A percentile compares a stretch with the other conserved stretches of the same genome.
Conservation (phyloP, 2,113 vertebrate genomes). For the Podarcis raffonei region DNA sequence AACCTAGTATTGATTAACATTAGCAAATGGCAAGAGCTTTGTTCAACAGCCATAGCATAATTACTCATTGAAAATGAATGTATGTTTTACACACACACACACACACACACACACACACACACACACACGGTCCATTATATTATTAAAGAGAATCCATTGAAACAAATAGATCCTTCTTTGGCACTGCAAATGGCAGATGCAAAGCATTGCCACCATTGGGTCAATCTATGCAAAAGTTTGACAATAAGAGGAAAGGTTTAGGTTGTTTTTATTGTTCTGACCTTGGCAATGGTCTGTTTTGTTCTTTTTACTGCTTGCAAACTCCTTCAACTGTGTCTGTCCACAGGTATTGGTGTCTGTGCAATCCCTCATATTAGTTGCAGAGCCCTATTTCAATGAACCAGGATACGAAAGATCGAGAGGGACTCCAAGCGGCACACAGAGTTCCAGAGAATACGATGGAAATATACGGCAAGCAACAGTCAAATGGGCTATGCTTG, state of each 20-base stretch:
- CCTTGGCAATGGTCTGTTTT: background rate
- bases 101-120: too few relatives aligned
- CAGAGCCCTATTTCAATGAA: conserved; percentile 98
- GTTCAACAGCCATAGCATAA: background rate
- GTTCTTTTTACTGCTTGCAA: background rate
- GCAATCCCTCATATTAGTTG: conserved; percentile 96
- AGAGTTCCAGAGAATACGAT: conserved; percentile 97
- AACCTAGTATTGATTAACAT: background rate
- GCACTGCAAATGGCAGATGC: background rate
- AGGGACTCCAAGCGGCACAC: conserved; percentile 94
- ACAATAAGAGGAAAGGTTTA: background rate
- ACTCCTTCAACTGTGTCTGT: conserved; percentile 31
- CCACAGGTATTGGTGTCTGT: conserved; percentile 94
- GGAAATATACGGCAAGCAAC: conserved; percentile 97
- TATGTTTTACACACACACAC: too few relatives aligned
- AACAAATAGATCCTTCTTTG: background rate
- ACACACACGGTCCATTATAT: too few relatives aligned
- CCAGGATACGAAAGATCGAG: conserved; percentile 96
- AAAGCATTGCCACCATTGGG: background rate
- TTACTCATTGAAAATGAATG: background rate
- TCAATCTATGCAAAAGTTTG: background rate
- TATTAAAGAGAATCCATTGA: background rate
- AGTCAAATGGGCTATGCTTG: conserved; percentile 99
- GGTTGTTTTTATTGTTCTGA: background rate
- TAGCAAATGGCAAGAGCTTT: background rate